These are phyloP conservation scores for Eolophus roseicapilla DNA, from an alignment of 2,113 vertebrate genomes.

Conservation along the genomic window DNA sequence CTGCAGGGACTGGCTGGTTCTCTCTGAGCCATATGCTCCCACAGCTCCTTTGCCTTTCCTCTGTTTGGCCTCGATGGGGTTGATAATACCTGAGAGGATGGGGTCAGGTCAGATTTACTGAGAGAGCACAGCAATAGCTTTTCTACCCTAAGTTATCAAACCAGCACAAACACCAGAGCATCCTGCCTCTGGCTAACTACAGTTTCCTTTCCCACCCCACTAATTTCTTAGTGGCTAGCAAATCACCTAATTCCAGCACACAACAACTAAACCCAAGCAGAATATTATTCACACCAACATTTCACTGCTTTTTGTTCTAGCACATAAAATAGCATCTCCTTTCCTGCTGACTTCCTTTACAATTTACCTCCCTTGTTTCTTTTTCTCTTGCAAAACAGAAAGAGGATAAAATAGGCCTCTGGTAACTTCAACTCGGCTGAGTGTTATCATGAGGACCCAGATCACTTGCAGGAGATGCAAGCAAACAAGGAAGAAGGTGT, in stretches of 20 bases:
- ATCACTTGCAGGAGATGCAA: not conserved
- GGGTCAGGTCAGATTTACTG: not conserved
- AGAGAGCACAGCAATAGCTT: not conserved
- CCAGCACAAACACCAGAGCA: not conserved
- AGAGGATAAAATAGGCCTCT: no score
- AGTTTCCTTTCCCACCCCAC: not conserved
- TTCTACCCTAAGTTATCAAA: fast-evolving
- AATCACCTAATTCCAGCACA: not conserved
- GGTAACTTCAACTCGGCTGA: not conserved
- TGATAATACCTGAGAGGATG: conserved; percentile 84
- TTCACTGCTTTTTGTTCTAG: not conserved
- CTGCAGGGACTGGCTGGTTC: conserved; percentile 89
- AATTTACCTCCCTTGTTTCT: not conserved
- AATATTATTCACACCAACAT: not conserved
- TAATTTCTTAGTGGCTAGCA: not conserved
- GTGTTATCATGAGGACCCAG: fast-evolving
- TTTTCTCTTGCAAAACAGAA: not conserved
- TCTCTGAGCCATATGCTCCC: conserved; percentile 93
- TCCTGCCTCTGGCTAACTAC: not conserved
- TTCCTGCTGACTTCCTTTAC: not conserved
- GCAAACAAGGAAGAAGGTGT: not conserved
- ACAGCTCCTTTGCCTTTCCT: conserved; percentile 97
- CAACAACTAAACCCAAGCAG: not conserved
- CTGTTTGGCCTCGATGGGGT: conserved; percentile 96
- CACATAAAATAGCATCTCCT: not conserved